Percentiles rank a stretch among this genome's conserved stretches.
Conservation (phyloP, 2,113 vertebrate genomes). For the Pollachius pollachius region DNA sequence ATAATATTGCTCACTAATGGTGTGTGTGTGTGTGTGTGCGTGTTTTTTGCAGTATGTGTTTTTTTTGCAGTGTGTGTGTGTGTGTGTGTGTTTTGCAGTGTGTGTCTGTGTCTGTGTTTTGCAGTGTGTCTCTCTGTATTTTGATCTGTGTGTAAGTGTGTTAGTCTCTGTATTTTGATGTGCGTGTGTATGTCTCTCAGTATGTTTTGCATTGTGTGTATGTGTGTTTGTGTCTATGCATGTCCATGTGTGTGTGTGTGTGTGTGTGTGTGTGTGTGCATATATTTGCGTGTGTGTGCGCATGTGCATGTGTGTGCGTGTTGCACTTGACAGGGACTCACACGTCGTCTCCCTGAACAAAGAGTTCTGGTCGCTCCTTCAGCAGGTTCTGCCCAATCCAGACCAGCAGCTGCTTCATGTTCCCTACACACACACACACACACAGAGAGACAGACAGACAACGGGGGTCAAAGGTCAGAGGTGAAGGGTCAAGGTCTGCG, state of each 20-base stretch:
- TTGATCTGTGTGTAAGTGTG: neutral
- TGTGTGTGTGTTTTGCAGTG: slow-evolving; percentile 1
- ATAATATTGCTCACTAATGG: neutral
- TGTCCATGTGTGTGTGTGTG: neutral
- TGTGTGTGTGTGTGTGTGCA: too few relatives aligned
- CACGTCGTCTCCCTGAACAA: slow-evolving; percentile 95
- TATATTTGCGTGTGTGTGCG: too few relatives aligned
- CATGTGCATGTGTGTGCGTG: neutral
- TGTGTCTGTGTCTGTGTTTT: neutral
- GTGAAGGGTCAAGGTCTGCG: slow-evolving; percentile 68
- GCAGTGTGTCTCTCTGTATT: neutral
- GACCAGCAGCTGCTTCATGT: slow-evolving; percentile 88
- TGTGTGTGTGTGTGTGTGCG: neutral
- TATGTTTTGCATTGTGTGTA: neutral
- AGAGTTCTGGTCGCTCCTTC: slow-evolving; percentile 92
- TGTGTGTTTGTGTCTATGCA: neutral
- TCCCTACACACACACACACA: slow-evolving; percentile 77
- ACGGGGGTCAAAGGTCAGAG: slow-evolving; percentile 67
- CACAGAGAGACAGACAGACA: slow-evolving; percentile 54
- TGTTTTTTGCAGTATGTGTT: neutral
- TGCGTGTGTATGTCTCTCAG: neutral
- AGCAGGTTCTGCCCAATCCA: slow-evolving; percentile 94
- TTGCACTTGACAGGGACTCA: slow-evolving; percentile 65
- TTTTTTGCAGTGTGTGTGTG: neutral
- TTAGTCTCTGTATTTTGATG: neutral